Evolutionary conservation across 2,797 vertebrate genomes (phyloP).

Genomic region (Pyrocephalus nanus): DNA sequence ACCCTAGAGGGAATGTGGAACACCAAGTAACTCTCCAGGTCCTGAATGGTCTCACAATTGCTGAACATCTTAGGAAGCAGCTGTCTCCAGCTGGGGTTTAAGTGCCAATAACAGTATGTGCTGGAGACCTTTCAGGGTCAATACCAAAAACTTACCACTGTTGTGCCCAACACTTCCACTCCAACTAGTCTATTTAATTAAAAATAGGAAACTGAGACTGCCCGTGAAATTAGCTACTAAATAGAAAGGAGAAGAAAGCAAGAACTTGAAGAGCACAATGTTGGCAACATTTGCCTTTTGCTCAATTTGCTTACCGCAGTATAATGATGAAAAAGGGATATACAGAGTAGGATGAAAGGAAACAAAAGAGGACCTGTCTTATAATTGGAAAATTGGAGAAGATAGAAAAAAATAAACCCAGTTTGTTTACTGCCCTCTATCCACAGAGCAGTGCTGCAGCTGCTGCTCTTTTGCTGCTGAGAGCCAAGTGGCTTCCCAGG

Average conservation of each 20-base stretch:
- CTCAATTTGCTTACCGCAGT: not conserved
- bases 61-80: constrained; percentile 1
- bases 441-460: constrained; percentile 11
- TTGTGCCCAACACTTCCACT: not conserved
- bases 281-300: not conserved
- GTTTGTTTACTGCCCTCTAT: constrained; percentile 1
- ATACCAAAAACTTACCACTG: not conserved
- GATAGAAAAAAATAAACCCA: not conserved
- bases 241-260: not conserved
- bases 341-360: not conserved
- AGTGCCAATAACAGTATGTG: not conserved
- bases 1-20: constrained; percentile 3
- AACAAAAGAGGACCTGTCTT: constrained; percentile 2
- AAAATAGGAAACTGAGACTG: not conserved
- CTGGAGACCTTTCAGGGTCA: not conserved
- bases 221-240: not conserved
- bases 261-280: not conserved
- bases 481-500: constrained; percentile 21
- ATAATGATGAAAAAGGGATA: not conserved
- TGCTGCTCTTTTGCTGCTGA: not conserved
- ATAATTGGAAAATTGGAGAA: not conserved
- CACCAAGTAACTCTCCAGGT: not conserved
- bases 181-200: not conserved
- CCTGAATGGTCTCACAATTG: not conserved
- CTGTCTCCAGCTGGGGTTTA: not conserved